Evolutionary conservation across 2,113 vertebrate species (phyloP), one percentile per base, ranked within the genome.

Genomic region (Ameiurus melas): DNA sequence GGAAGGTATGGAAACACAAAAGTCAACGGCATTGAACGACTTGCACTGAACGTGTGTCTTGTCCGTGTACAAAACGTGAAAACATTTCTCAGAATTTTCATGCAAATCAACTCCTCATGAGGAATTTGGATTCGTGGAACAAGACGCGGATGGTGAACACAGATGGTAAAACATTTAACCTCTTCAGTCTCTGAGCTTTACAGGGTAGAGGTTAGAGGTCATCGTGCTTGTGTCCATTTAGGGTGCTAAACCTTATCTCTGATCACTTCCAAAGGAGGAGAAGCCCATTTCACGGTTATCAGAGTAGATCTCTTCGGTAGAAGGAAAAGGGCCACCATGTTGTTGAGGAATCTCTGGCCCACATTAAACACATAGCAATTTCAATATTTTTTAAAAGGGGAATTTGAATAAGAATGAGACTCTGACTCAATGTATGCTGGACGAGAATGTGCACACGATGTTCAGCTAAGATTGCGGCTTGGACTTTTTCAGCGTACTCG

Each of bases 41-140:
- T 79, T 16, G 17, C 43, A 3, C 25, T 1, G 47, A 79, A 27
- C 22, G n/a, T 12, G 17, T 5, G 3, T 25, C 39, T 47, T 4
- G 39, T 71, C 71, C 75, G 14, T 30, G 60, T 22, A 43, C n/a
- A 55, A 25, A 27, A 81, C 25, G 36, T 58, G 83, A 86, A 86
- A 88, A 86, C 55, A 27, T 6, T 86, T 85, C 66, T 77, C 77
- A 75, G 83, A 85, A 85, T 88, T 84, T 88, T 33, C 73, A 33
- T 30, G 83, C 43, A 88, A 88, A 90, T 86, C 20, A 83, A 33
- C 36, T 88, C 89, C 80, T 90, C 80, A 86, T 88, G 89, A 86
- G 58, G 71, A 71, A 84, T 39, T 86, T 57, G n/a, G 80, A 78
- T 53, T 78, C 68, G 62, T 62, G 78, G 58, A 78, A 79, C 22